Conservation (phyloP, 2,113 vertebrate species). For the Hyperopisus bebe region DNA sequence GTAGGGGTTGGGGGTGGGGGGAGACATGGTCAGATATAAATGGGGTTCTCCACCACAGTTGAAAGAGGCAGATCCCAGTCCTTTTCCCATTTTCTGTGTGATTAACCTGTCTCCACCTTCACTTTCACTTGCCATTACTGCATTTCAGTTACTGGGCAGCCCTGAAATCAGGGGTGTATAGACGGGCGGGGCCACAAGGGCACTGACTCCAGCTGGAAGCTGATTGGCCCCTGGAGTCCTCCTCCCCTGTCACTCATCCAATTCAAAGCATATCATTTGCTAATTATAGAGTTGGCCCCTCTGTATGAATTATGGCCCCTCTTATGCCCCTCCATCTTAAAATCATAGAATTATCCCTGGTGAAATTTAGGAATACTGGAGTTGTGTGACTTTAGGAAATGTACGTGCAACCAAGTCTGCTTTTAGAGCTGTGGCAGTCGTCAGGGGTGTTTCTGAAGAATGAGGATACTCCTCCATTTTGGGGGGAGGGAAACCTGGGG, state of each 20-base stretch:
- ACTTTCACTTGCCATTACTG: background rate
- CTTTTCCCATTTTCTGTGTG: background rate
- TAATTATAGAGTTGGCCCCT: background rate
- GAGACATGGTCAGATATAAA: background rate
- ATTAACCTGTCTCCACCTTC: background rate
- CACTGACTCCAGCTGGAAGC: background rate
- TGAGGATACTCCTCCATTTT: background rate
- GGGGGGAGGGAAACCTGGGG: background rate
- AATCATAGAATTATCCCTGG: background rate
- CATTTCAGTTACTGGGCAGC: background rate
- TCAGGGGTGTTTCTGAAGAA: background rate
- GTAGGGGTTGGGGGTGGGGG: background rate
- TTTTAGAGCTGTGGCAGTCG: background rate
- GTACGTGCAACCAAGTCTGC: background rate
- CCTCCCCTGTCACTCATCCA: background rate
- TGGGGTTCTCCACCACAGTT: background rate
- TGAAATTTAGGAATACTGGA: background rate
- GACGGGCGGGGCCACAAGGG: background rate
- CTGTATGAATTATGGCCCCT: background rate
- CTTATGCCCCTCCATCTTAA: background rate
- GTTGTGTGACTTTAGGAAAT: background rate
- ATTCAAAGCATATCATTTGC: background rate
- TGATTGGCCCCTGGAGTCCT: background rate
- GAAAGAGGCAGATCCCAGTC: background rate
- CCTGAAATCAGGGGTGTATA: background rate